phyloP scores from a whole-genome alignment of 2,113 vertebrate species.

The Rhinolophus sinicus region DNA sequence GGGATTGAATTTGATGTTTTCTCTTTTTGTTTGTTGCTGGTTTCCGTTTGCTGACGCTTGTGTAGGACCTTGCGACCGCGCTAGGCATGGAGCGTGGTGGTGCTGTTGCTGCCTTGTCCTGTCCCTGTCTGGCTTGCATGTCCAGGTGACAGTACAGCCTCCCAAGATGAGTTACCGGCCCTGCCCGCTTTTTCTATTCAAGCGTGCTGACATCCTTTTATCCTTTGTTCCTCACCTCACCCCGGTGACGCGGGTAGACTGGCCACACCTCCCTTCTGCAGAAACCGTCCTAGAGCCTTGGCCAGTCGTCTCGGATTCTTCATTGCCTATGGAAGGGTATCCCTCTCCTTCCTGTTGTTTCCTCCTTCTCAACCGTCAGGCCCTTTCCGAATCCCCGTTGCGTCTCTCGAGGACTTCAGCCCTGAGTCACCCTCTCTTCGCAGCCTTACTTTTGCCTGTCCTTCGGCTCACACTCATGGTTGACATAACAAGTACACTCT shows the following conservation, averaged over 20 bases:
- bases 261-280: background rate
- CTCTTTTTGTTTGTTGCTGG: background rate
- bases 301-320: rapidly evolving
- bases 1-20: background rate
- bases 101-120: background rate
- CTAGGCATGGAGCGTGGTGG: too few species aligned
- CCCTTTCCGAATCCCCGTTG: background rate
- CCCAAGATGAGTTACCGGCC: background rate
- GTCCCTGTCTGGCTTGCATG: background rate
- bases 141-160: background rate
- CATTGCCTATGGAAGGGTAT: too few species aligned
- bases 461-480: rapidly evolving
- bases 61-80: background rate
- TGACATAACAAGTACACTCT: rapidly evolving
- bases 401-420: background rate
- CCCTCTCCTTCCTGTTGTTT: background rate
- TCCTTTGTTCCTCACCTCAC: background rate
- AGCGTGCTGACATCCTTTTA: background rate
- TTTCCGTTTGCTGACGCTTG: background rate
- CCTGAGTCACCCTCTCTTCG: too few species aligned
- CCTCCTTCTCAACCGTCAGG: background rate
- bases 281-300: background rate
- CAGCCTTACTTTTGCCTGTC: background rate
- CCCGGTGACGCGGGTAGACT: rapidly evolving
- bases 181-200: background rate